phyloP scores from a whole-genome alignment of 2,888 invertebrate genomes.

The Oscheius sp. region DNA sequence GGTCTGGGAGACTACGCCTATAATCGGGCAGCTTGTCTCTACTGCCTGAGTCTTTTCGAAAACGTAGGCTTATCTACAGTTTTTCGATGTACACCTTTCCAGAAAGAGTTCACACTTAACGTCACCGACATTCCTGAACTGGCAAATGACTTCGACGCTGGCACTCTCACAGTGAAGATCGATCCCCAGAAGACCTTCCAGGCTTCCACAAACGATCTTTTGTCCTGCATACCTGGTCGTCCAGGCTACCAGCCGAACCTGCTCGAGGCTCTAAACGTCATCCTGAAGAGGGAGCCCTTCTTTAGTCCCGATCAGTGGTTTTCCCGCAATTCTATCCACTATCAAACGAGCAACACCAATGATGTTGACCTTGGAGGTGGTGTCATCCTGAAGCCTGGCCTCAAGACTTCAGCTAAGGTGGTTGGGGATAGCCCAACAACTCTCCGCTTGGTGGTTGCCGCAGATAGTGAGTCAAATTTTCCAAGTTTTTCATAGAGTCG shows the following conservation, averaged over 20 bases:
- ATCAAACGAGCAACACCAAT: neutral
- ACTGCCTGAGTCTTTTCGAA: neutral
- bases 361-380: neutral
- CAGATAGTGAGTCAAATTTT: conserved; percentile 19
- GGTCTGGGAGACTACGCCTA: neutral
- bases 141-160: neutral
- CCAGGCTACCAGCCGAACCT: conserved; percentile 31
- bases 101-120: neutral
- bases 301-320: conserved; percentile 5
- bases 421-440: neutral
- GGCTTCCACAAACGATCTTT: conserved; percentile 23
- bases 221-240: neutral
- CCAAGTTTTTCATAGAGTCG: neutral
- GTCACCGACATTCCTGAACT: neutral
- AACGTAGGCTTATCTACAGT: neutral
- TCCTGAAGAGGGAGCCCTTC: conserved; percentile 15
- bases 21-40: conserved; percentile 20
- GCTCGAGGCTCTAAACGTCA: conserved; percentile 10
- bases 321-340: conserved; percentile 15
- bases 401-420: conserved; percentile 11
- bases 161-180: conserved; percentile 13
- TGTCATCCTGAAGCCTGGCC: conserved; percentile 14
- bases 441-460: neutral
- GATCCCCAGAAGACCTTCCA: conserved; percentile 10
- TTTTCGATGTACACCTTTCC: neutral